phyloP scores from a whole-genome alignment of 1,140 invertebrate species.

The Dinoponera quadriceps region DNA sequence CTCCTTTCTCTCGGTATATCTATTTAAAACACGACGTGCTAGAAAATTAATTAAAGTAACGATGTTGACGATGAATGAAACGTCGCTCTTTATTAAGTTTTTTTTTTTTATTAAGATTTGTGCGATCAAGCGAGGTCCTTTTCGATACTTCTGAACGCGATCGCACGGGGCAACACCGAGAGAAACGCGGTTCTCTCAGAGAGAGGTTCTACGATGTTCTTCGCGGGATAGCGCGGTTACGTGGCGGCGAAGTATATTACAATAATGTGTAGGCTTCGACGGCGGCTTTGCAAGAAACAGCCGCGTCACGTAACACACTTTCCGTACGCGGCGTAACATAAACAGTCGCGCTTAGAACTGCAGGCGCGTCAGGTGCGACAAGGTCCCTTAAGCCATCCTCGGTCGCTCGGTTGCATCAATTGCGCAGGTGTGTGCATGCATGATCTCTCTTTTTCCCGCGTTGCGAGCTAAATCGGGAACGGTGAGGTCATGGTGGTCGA shows the following conservation, averaged over 20 bases:
- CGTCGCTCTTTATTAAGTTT: too few species aligned
- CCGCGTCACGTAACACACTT: constrained; percentile 75
- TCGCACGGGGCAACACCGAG: neutral
- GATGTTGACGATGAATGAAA: too few species aligned
- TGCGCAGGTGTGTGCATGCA: constrained; percentile 59
- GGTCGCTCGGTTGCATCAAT: constrained; percentile 61
- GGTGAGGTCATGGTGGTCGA: constrained; percentile 53
- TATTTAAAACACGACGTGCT: too few species aligned
- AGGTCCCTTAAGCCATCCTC: constrained; percentile 60
- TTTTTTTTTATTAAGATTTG: too few species aligned
- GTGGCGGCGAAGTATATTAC: neutral
- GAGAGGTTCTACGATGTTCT: constrained; percentile 1
- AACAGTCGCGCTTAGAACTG: constrained; percentile 63
- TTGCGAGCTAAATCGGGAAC: constrained; percentile 35
- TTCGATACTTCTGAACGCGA: neutral
- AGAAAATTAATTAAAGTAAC: too few species aligned
- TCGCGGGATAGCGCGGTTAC: neutral
- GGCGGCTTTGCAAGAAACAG: constrained; percentile 67
- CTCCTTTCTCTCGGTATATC: too few species aligned
- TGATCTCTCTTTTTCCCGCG: neutral
- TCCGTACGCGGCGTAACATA: constrained; percentile 70
- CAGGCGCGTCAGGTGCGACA: constrained; percentile 49
- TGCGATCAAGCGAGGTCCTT: neutral
- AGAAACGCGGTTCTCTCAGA: neutral
- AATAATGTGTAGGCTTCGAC: constrained; percentile 15